Conservation (phyloP, 53 echinoderm and acorn worm species). For the Actinopyga echinites region DNA sequence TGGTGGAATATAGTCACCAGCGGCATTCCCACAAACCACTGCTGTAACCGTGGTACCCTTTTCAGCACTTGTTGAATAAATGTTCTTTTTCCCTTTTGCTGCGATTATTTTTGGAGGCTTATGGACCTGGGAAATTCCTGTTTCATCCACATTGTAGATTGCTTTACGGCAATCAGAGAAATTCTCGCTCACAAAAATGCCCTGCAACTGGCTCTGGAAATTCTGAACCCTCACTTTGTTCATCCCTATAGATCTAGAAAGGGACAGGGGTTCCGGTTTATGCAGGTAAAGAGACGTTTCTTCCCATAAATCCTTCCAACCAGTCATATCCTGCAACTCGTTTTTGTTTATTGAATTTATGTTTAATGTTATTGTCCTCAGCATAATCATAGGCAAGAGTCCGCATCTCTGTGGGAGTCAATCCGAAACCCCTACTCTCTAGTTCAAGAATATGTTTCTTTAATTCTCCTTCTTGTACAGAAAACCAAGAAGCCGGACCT, state of each 20-base stretch:
- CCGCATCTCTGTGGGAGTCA: not conserved
- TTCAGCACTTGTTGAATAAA: constrained; percentile 44
- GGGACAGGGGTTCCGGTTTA: constrained; percentile 37
- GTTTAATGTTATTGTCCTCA: constrained; percentile 36
- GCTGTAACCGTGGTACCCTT: constrained; percentile 53
- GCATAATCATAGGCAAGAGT: constrained; percentile 43
- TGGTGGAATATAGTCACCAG: constrained; percentile 50
- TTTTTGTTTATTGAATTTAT: constrained; percentile 52
- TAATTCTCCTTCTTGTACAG: constrained; percentile 20
- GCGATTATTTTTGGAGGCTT: constrained; percentile 36
- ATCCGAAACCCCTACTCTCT: constrained; percentile 30
- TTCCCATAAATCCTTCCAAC: constrained; percentile 46
- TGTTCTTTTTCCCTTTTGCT: constrained; percentile 45
- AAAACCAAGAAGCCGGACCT: not conserved
- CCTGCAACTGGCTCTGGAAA: constrained; percentile 11
- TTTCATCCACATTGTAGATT: constrained; percentile 61
- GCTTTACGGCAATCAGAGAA: constrained; percentile 27
- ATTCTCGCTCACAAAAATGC: constrained; percentile 38
- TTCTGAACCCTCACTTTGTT: constrained; percentile 24
- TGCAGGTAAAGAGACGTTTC: constrained; percentile 15
- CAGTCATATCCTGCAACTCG: constrained; percentile 30
- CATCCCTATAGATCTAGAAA: constrained; percentile 48
- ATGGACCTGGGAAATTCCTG: constrained; percentile 42
- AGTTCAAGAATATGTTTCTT: constrained; percentile 20
- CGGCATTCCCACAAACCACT: constrained; percentile 14